Percentiles rank a stretch among this genome's conserved stretches.
These are phyloP conservation scores for Takifugu rubripes DNA, from an alignment of 2,797 vertebrate genomes.

Conservation along the genomic window DNA sequence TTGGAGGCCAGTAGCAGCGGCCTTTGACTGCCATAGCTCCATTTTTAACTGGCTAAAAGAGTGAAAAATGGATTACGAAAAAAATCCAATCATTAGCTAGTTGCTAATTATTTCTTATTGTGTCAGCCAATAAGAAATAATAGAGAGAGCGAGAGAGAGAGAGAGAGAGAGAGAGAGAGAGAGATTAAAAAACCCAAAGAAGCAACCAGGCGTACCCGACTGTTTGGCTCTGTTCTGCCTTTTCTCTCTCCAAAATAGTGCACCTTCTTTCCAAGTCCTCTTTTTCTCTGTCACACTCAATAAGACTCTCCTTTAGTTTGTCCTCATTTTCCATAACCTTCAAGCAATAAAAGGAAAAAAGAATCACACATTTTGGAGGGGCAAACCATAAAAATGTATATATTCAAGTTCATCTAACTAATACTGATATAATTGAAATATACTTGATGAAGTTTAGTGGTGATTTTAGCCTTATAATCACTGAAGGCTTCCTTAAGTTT, in stretches of 20 bases:
- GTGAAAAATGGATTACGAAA: background rate
- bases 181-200: accelerated
- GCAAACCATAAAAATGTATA: background rate
- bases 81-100: background rate
- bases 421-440: background rate
- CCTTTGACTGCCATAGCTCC: constrained; percentile 67
- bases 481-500: constrained; percentile 83
- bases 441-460: constrained; percentile 81
- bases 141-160: too few relatives aligned
- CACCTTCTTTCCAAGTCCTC: constrained; percentile 68
- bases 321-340: constrained; percentile 65
- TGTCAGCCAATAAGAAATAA: background rate
- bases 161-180: too few relatives aligned
- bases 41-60: constrained; percentile 74
- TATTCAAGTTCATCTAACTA: background rate
- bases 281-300: constrained; percentile 74
- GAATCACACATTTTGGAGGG: too few relatives aligned
- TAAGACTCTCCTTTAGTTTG: constrained; percentile 69
- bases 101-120: background rate
- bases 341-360: constrained; percentile 11
- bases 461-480: constrained; percentile 80
- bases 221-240: constrained; percentile 41
- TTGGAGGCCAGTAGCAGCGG: constrained; percentile 69
- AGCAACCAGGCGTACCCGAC: constrained; percentile 40
- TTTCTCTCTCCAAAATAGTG: constrained; percentile 43